phyloP scores from a whole-genome alignment of 2,888 invertebrate species.

The Latrodectus hesperus region DNA sequence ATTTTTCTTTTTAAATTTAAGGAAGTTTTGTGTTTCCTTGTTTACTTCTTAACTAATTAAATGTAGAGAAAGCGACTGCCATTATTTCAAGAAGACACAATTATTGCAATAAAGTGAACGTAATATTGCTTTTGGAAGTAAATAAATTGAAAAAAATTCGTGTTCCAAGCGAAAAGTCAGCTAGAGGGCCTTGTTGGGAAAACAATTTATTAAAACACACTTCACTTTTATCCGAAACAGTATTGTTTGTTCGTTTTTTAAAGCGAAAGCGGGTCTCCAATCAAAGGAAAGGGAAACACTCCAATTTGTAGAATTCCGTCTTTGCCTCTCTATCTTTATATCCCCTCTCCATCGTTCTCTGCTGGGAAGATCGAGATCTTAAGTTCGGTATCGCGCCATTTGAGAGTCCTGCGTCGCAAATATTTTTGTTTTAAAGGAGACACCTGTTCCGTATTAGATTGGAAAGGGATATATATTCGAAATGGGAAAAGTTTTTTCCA shows the following conservation, averaged over 20 bases:
- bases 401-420: conserved; percentile 33
- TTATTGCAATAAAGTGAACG: too few relatives aligned
- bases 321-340: conserved; percentile 26
- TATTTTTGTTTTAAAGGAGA: conserved; percentile 39
- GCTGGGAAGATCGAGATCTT: conserved; percentile 21
- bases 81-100: too few relatives aligned
- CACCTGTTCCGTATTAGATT: conserved; percentile 58
- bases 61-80: too few relatives aligned
- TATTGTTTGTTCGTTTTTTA: conserved; percentile 30
- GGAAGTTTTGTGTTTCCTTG: too few relatives aligned
- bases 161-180: too few relatives aligned
- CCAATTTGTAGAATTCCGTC: conserved; percentile 47
- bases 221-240: neutral
- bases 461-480: conserved; percentile 25
- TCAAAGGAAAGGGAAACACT: conserved; percentile 48
- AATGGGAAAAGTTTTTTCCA: conserved; percentile 16
- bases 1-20: too few relatives aligned
- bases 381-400: conserved; percentile 36
- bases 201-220: conserved; percentile 4
- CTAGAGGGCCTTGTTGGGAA: neutral
- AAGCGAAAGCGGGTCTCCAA: conserved; percentile 23
- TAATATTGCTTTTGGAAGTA: too few relatives aligned
- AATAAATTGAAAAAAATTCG: too few relatives aligned
- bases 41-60: too few relatives aligned
- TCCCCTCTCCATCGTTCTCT: neutral